Base-by-base conservation (phyloP, 2,113 vertebrate species). In the Tyto alba region DNA sequence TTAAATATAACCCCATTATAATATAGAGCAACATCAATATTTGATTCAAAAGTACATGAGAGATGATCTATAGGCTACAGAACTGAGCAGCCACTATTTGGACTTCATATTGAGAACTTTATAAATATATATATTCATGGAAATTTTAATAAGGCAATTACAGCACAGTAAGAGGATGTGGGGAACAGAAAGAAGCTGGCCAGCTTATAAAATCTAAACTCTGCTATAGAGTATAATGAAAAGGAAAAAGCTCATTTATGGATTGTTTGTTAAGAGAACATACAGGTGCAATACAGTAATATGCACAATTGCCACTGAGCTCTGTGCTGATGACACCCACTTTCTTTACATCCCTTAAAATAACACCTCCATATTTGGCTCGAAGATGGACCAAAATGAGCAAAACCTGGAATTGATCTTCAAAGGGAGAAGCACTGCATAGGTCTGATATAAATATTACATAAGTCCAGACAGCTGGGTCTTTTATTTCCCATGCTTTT, bases 11-110 rank as follows among this genome's bases (percentile, higher is more conserved):
- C 68, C 76, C 48, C 45, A 16, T 62, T 95, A 85, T 73, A 77
- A 92, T 93, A 95, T 23, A 93, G 22, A 79, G 75, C 52, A 93
- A 93, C 36, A 90, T 92, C 93, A 97, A 95, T 94, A 97, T 93
- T 86, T 72, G 92, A 96, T 85, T 96, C 59, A 80, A 78, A 91
- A 93, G 84, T 80, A 91, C 89, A 82, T 71, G 63, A 86, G 91
- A 93, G 55, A 48, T 94, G 72, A 94, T 85, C 77, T 76, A 38
- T 22, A 87, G 84, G 84, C 75, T 92, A 88, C 30, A 68, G 91
- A 95, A 85, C 30, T 56, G 62, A 93, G 53, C 3, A 91, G 85
- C 91, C 86, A 66, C 59, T 85, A 45, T 41, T 59, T 68, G 40
- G 87, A 60, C 69, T 66, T 92, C 48, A 77, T 71, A 60, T 36